Evolutionary conservation across 2,113 vertebrate genomes (phyloP).

Genomic region (Lophochroa leadbeateri): DNA sequence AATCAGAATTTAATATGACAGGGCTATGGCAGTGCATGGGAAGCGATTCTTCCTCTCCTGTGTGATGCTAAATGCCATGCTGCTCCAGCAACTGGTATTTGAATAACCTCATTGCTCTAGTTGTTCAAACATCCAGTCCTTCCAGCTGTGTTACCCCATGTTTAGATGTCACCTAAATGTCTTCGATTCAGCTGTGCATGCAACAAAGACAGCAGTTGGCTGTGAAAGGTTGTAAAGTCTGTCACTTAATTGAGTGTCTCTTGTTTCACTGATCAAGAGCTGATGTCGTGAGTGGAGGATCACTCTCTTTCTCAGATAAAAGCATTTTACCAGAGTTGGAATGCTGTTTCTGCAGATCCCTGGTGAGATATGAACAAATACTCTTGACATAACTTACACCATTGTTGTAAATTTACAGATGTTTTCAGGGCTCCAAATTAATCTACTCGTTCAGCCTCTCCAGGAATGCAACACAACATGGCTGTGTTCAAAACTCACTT

Average conservation of each 20-base stretch:
- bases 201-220: background rate
- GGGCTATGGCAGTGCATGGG: background rate
- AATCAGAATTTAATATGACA: background rate
- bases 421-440: background rate
- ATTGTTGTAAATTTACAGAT: background rate
- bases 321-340: background rate
- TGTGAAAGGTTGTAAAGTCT: background rate
- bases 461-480: background rate
- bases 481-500: background rate
- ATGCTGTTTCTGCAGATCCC: background rate
- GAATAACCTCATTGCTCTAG: background rate
- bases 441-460: background rate
- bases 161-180: background rate
- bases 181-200: background rate
- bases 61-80: background rate
- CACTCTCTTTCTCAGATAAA: background rate
- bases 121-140: background rate
- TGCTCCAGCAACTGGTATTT: background rate
- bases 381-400: background rate
- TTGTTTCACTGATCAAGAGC: background rate
- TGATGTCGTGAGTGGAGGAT: background rate
- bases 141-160: background rate
- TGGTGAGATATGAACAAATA: background rate
- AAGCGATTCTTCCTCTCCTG: background rate
- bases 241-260: background rate